Conservation (phyloP, 2,797 vertebrate genomes). For the Eulemur coronatus region DNA sequence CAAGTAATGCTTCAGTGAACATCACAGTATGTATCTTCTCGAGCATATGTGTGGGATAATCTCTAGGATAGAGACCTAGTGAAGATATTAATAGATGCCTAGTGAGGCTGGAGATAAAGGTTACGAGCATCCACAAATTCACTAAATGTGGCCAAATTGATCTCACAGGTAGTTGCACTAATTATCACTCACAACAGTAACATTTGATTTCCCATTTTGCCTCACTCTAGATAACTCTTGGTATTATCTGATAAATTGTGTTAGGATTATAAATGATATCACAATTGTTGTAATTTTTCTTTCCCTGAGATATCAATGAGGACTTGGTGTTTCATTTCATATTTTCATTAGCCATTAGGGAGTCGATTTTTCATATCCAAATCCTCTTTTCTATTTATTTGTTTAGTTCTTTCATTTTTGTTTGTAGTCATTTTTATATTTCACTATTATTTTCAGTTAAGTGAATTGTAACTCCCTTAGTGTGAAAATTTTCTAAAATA, state of each 20-base stretch:
- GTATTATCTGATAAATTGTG: background rate
- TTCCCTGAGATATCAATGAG: background rate
- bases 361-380: background rate
- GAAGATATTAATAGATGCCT: background rate
- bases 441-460: constrained; percentile 7
- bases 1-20: background rate
- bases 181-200: background rate
- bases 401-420: constrained; percentile 14
- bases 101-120: background rate
- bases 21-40: background rate
- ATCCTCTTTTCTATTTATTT: background rate
- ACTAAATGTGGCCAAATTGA: background rate
- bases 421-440: background rate
- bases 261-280: background rate
- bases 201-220: background rate
- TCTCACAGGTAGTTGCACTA: background rate
- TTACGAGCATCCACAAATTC: background rate
- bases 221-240: background rate
- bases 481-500: background rate
- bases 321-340: background rate
- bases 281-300: background rate
- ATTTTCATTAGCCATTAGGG: background rate
- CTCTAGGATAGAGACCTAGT: background rate
- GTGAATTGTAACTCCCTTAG: background rate
- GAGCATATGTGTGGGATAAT: background rate